Conservation (phyloP, 2,113 vertebrate species). For the Trematocara unimaculatum region DNA sequence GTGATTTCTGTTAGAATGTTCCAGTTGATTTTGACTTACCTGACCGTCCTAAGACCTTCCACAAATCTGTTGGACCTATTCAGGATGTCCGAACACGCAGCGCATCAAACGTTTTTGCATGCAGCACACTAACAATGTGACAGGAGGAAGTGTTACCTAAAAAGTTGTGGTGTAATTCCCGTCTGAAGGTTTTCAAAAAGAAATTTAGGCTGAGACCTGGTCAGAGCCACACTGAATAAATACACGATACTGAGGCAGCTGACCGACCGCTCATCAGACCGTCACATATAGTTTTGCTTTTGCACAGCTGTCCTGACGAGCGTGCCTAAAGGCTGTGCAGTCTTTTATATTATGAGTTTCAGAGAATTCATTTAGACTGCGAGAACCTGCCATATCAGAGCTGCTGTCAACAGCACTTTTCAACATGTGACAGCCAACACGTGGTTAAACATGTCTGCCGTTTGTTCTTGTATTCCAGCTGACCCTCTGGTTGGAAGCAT, state of each 20-base stretch:
- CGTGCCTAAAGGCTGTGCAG: rapidly evolving
- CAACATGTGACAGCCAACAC: not conserved
- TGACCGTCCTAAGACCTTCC: not conserved
- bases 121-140: not conserved
- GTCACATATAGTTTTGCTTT: not conserved
- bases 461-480: slow-evolving; percentile 49
- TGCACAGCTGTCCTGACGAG: not conserved
- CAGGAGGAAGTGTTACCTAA: not conserved
- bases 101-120: not conserved
- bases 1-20: not conserved
- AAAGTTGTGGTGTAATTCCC: not conserved
- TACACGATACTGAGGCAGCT: not conserved
- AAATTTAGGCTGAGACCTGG: not conserved
- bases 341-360: not conserved
- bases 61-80: not conserved
- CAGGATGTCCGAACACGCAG: not conserved
- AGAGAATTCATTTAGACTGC: not conserved
- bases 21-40: not conserved
- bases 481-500: slow-evolving; percentile 80
- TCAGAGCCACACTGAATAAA: not conserved
- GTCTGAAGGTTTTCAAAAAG: not conserved
- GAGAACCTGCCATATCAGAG: not conserved
- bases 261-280: not conserved
- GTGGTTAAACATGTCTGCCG: not conserved
- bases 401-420: not conserved